These are phyloP conservation scores for Esox lucius DNA, from an alignment of 2,797 vertebrate genomes.

Conservation along the genomic window DNA sequence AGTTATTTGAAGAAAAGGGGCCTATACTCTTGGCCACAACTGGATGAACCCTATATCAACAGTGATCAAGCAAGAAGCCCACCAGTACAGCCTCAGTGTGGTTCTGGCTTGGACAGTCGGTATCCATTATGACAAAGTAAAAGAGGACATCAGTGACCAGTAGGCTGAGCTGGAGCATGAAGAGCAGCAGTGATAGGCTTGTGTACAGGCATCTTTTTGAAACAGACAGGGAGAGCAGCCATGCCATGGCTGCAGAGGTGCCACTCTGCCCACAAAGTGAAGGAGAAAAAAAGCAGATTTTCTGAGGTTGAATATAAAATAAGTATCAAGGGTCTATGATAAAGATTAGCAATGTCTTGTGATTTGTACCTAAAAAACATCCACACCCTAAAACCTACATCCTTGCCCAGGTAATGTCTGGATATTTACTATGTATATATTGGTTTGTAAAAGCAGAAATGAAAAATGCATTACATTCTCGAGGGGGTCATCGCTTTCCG, in stretches of 20 bases:
- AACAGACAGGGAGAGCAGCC: constrained; percentile 10
- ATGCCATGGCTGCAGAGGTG: background rate
- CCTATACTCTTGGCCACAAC: background rate
- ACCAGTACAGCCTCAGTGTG: constrained; percentile 14
- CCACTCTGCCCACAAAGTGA: background rate
- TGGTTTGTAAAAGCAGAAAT: background rate
- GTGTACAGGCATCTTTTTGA: constrained; percentile 3
- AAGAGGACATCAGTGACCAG: constrained; percentile 9
- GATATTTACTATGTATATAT: background rate
- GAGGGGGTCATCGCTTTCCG: background rate
- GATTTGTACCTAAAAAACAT: too few relatives aligned
- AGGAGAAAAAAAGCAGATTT: background rate
- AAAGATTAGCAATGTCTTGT: background rate
- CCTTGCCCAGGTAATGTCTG: too few relatives aligned
- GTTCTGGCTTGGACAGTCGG: constrained; percentile 3
- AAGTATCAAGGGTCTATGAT: background rate
- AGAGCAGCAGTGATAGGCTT: constrained; percentile 1
- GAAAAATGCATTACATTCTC: background rate
- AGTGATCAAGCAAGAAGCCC: background rate
- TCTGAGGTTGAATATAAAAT: background rate
- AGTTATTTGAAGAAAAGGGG: too few relatives aligned
- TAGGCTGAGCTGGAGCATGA: background rate
- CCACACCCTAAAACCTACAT: background rate
- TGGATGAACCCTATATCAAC: background rate
- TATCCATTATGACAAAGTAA: constrained; percentile 9